These are phyloP conservation scores for Drosophila tristis DNA, from an alignment of 1,140 invertebrate species.

Conservation along the genomic window DNA sequence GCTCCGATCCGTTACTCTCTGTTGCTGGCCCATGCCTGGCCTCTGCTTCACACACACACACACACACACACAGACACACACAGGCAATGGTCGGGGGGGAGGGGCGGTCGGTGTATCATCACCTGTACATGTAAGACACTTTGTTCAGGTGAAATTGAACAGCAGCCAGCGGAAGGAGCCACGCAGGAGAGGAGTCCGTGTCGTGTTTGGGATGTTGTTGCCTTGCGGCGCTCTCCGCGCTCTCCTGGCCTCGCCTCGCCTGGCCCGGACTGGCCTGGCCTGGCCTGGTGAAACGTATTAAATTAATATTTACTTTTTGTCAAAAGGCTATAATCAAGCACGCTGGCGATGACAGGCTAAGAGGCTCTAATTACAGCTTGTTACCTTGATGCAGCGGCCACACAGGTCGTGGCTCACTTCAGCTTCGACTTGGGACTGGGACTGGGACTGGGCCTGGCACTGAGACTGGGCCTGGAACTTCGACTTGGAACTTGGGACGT, in stretches of 20 bases:
- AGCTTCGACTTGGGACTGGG: not conserved
- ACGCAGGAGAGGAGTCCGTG: not conserved
- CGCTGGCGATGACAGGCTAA: conserved; percentile 84
- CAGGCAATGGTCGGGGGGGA: not conserved
- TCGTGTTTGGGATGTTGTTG: conserved; percentile 9
- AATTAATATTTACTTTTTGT: conserved; percentile 84
- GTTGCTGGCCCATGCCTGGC: no score
- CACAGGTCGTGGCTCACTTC: conserved; percentile 80
- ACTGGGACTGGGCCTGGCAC: not conserved
- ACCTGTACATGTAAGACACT: conserved; percentile 26
- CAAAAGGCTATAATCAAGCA: conserved; percentile 83
- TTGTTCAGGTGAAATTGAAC: conserved; percentile 30
- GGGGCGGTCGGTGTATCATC: not conserved
- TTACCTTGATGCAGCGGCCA: conserved; percentile 75
- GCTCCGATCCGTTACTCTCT: no score
- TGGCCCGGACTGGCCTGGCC: not conserved
- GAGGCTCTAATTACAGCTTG: conserved; percentile 84
- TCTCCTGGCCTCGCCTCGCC: not conserved
- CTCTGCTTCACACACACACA: no score
- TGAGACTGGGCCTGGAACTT: not conserved
- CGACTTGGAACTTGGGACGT: not conserved
- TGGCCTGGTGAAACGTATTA: conserved; percentile 63
- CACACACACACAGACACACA: no score
- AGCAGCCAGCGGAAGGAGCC: conserved; percentile 14
- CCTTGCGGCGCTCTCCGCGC: conserved; percentile 21